These are phyloP conservation scores for Apodemia zela DNA, from an alignment of 2,888 invertebrate species.

Conservation along the genomic window DNA sequence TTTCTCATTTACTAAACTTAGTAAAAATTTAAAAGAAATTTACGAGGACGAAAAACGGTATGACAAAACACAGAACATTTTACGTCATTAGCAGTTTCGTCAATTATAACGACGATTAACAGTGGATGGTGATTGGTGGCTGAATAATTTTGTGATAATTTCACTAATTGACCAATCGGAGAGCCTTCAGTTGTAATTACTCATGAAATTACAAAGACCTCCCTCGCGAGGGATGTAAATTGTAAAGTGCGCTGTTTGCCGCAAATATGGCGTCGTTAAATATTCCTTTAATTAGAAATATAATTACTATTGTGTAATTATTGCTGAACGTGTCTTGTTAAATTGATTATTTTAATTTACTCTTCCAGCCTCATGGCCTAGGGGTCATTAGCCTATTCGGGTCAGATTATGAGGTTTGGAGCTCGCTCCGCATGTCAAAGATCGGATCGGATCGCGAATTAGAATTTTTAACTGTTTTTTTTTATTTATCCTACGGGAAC, in stretches of 20 bases:
- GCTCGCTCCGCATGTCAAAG: too few species aligned
- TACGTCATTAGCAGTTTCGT: neutral
- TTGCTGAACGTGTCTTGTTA: neutral
- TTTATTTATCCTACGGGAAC: too few species aligned
- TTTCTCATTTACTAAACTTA: too few species aligned
- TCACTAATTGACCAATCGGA: slow-evolving; percentile 15
- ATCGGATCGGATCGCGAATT: too few species aligned
- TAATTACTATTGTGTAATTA: neutral
- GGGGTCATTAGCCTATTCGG: too few species aligned
- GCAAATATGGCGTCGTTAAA: slow-evolving; percentile 7
- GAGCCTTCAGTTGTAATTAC: slow-evolving; percentile 11
- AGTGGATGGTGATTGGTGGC: neutral
- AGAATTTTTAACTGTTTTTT: too few species aligned
- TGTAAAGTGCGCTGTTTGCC: neutral
- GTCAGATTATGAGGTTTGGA: too few species aligned
- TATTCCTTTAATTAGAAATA: neutral
- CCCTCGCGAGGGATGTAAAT: neutral
- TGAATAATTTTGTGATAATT: slow-evolving; percentile 14
- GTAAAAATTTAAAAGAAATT: neutral
- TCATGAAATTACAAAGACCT: slow-evolving; percentile 14
- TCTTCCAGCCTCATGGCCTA: too few species aligned
- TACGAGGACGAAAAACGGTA: neutral
- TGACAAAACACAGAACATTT: neutral
- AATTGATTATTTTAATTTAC: too few species aligned
- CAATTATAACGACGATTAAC: slow-evolving; percentile 7